A percentile compares a stretch with the other conserved stretches of the same genome.
Evolutionary conservation across 2,888 invertebrate genomes (phyloP).

Genomic region (Taphrorychus bicolor): DNA sequence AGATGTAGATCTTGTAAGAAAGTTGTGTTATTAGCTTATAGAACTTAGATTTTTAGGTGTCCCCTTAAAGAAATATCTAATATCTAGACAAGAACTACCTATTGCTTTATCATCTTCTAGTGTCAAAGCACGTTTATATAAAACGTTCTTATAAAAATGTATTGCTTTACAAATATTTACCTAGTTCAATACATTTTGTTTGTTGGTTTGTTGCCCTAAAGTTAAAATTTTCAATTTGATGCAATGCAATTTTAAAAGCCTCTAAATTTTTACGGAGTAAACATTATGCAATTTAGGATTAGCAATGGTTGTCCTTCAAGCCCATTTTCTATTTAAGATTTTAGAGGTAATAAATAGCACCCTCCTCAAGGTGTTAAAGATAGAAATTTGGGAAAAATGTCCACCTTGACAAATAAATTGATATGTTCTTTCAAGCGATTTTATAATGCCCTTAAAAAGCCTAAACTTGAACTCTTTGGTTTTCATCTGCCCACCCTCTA

Average conservation of each 20-base stretch:
- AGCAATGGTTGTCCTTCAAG: too few species aligned
- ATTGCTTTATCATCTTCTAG: not conserved
- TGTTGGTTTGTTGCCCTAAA: not conserved
- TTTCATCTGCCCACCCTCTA: too few species aligned
- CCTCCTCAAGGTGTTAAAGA: too few species aligned
- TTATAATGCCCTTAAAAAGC: too few species aligned
- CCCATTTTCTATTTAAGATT: too few species aligned
- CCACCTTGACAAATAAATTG: too few species aligned
- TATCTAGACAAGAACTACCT: not conserved
- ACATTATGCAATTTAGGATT: not conserved
- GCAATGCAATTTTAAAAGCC: not conserved
- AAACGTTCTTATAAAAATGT: not conserved
- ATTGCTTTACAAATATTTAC: not conserved
- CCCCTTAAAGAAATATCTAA: slow-evolving; percentile 22
- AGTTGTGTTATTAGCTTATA: slow-evolving; percentile 2
- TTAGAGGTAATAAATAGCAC: too few species aligned
- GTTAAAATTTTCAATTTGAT: not conserved
- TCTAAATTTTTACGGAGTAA: not conserved
- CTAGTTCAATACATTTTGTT: too few species aligned
- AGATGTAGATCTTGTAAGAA: slow-evolving; percentile 3
- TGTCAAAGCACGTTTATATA: not conserved
- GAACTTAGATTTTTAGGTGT: slow-evolving; percentile 14
- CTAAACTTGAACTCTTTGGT: too few species aligned
- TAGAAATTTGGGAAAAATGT: too few species aligned
- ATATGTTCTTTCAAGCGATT: too few species aligned